A percentile compares a stretch with the other conserved stretches of the same genome.
Conservation (phyloP, 1,140 invertebrate genomes). For the Belonocnema kinseyi region DNA sequence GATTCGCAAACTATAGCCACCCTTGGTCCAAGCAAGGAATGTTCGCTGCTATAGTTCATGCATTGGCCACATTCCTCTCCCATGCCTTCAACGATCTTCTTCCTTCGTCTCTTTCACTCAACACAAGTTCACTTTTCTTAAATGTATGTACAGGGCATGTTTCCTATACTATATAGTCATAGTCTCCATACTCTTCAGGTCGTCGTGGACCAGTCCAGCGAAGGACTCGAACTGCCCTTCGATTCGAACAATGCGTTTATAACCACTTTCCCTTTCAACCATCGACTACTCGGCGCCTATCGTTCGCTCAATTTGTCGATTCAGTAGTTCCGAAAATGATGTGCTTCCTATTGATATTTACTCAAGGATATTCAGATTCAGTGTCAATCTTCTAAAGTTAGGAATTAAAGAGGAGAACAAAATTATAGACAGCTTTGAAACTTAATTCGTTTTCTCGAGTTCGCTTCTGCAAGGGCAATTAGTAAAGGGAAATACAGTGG, state of each 20-base stretch:
- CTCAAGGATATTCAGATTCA: too few relatives aligned
- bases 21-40: constrained; percentile 62
- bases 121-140: constrained; percentile 57
- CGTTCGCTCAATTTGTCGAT: constrained; percentile 23
- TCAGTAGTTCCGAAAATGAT: neutral
- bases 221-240: constrained; percentile 48
- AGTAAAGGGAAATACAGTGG: too few relatives aligned
- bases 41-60: constrained; percentile 72
- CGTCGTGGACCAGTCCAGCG: constrained; percentile 53
- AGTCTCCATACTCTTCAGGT: neutral
- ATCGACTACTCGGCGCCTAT: neutral
- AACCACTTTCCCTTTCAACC: constrained; percentile 34
- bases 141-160: constrained; percentile 44
- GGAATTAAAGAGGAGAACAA: too few relatives aligned
- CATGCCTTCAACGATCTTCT: constrained; percentile 69
- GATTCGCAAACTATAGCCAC: constrained; percentile 66
- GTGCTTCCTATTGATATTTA: neutral
- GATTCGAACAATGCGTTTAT: constrained; percentile 18
- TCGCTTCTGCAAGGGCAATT: too few relatives aligned
- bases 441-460: too few relatives aligned
- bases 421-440: too few relatives aligned
- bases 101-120: constrained; percentile 64
- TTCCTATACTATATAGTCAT: constrained; percentile 45
- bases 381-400: too few relatives aligned
- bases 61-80: constrained; percentile 74